Evolutionary conservation across 2,113 vertebrate species (phyloP).

Genomic region (Edolisoma coerulescens): DNA sequence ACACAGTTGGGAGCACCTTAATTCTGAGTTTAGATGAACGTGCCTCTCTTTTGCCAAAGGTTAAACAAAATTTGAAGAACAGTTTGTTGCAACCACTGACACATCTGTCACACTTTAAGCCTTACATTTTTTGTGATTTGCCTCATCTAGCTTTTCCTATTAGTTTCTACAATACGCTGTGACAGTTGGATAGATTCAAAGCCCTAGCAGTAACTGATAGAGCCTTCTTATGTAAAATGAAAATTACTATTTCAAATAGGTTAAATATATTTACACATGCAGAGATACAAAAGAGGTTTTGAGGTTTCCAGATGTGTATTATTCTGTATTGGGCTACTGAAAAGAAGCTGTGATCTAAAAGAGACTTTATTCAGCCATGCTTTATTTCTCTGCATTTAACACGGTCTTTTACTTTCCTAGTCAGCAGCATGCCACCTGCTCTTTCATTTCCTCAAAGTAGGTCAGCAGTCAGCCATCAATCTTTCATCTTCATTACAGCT

Average conservation of each 20-base stretch:
- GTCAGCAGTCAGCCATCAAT: slow-evolving; percentile 72
- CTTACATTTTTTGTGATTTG: background rate
- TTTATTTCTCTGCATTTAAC: slow-evolving; percentile 29
- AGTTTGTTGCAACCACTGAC: background rate
- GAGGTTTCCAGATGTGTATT: background rate
- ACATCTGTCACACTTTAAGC: background rate
- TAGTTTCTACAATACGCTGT: background rate
- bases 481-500: slow-evolving; percentile 70
- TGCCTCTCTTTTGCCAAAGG: background rate
- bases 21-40: background rate
- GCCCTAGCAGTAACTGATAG: background rate
- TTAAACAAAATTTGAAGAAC: background rate
- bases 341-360: slow-evolving; percentile 21
- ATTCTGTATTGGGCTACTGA: background rate
- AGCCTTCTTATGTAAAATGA: background rate
- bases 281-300: background rate
- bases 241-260: background rate
- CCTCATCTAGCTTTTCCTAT: background rate
- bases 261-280: slow-evolving; percentile 10
- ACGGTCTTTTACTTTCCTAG: slow-evolving; percentile 41
- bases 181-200: background rate
- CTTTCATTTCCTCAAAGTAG: slow-evolving; percentile 70
- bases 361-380: slow-evolving; percentile 19
- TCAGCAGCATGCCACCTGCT: slow-evolving; percentile 67
- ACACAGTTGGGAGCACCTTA: background rate